Conservation (phyloP, 2,797 vertebrate species). For the Acrossocheilus fasciatus region DNA sequence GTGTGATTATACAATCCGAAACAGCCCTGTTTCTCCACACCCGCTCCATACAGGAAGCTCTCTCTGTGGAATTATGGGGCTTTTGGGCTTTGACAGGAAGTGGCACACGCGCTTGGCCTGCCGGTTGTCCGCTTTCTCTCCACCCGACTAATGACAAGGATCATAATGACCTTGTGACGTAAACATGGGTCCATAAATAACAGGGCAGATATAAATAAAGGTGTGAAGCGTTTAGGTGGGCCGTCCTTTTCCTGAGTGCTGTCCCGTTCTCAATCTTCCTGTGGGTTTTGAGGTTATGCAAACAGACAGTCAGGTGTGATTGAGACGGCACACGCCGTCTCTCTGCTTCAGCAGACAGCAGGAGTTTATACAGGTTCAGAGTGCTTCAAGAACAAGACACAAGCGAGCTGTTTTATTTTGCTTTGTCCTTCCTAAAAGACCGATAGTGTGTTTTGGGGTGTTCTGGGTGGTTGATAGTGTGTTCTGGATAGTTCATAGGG, state of each 20-base stretch:
- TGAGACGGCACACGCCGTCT: not conserved
- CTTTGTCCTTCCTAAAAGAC: not conserved
- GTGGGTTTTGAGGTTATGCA: slow-evolving; percentile 49
- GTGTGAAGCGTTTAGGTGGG: not conserved
- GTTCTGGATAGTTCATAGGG: too few species aligned
- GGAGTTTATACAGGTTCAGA: not conserved
- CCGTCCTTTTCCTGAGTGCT: slow-evolving; percentile 42
- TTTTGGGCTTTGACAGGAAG: slow-evolving; percentile 29
- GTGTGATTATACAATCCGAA: not conserved
- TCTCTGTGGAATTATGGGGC: not conserved
- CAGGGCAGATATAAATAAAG: slow-evolving; percentile 10
- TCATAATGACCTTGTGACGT: slow-evolving; percentile 3
- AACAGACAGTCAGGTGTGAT: slow-evolving; percentile 39
- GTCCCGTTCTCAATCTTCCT: slow-evolving; percentile 22
- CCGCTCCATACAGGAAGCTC: slow-evolving; percentile 33
- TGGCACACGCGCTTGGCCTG: slow-evolving; percentile 8
- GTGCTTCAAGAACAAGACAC: not conserved
- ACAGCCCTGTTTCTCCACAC: slow-evolving; percentile 1
- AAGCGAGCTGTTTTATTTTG: not conserved
- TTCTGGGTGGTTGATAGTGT: not conserved
- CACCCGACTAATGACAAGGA: slow-evolving; percentile 22
- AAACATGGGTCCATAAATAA: slow-evolving; percentile 23
- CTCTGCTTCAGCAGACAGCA: slow-evolving; percentile 26
- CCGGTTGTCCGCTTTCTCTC: not conserved
- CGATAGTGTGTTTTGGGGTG: not conserved